A percentile compares a stretch with the other conserved stretches of the same genome.
phyloP scores from a whole-genome alignment of 2,888 invertebrate species.

The Bellardia bayeri region DNA sequence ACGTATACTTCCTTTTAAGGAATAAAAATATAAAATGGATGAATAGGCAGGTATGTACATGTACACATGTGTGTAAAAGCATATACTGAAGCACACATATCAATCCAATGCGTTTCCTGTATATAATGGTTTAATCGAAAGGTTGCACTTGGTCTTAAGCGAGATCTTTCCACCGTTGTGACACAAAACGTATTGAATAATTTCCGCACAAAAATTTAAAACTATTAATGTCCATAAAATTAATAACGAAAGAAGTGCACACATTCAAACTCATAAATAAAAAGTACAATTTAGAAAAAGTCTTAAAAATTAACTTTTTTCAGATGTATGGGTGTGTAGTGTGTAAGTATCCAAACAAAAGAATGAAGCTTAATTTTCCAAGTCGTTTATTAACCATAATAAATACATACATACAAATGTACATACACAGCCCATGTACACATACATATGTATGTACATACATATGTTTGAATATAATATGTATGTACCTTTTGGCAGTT shows the following conservation, averaged over 20 bases:
- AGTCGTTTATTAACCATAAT: not conserved
- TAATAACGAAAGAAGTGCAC: not conserved
- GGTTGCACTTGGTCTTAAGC: not conserved
- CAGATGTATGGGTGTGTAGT: not conserved
- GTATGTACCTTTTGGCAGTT: not conserved
- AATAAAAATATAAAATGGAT: not conserved
- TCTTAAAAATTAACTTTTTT: constrained; percentile 1
- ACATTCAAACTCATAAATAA: not conserved
- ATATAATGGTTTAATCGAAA: not conserved
- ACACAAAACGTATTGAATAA: not conserved
- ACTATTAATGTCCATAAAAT: not conserved
- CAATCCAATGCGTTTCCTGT: not conserved
- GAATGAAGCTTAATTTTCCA: constrained; percentile 43
- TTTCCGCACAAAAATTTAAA: not conserved
- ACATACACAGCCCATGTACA: not conserved
- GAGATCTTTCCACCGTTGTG: not conserved
- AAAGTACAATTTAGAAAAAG: not conserved
- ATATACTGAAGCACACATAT: not conserved
- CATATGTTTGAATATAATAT: not conserved
- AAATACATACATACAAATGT: not conserved
- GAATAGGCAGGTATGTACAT: not conserved
- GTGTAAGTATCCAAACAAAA: constrained; percentile 1
- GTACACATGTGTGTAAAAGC: not conserved
- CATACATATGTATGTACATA: too few species aligned
- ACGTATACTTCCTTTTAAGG: not conserved